Percentiles rank a stretch among this genome's conserved stretches.
These are phyloP conservation scores for Epistrophella euchroma DNA, from an alignment of 2,888 invertebrate genomes.

Conservation along the genomic window DNA sequence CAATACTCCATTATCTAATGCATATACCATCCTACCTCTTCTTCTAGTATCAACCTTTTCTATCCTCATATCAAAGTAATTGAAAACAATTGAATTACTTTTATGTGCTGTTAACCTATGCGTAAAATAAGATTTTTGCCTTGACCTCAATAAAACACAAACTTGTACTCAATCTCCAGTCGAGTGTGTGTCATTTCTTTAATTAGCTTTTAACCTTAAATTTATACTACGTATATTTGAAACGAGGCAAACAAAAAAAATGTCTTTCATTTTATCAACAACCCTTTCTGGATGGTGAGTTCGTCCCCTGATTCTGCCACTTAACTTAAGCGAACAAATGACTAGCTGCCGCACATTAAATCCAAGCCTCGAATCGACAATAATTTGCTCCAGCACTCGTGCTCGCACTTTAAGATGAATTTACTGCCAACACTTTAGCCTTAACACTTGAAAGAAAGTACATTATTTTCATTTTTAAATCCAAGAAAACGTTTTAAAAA, in stretches of 20 bases:
- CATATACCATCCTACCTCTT: background rate
- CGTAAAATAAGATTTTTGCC: constrained; percentile 51
- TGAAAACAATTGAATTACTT: constrained; percentile 41
- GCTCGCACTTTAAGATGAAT: constrained; percentile 37
- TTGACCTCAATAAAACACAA: constrained; percentile 58
- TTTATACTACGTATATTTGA: background rate
- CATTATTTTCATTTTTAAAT: constrained; percentile 61
- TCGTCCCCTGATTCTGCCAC: background rate
- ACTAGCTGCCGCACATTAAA: constrained; percentile 9
- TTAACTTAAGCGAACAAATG: constrained; percentile 29
- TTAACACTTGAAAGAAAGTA: constrained; percentile 60
- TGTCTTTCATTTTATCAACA: constrained; percentile 18
- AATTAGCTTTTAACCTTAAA: constrained; percentile 41
- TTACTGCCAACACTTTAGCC: constrained; percentile 56
- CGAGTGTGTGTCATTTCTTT: constrained; percentile 38
- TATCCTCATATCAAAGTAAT: constrained; percentile 1
- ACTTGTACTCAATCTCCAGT: constrained; percentile 18
- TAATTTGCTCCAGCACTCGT: constrained; percentile 7
- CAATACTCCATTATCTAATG: background rate
- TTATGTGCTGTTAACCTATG: constrained; percentile 20
- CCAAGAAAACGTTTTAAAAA: constrained; percentile 17
- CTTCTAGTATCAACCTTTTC: background rate
- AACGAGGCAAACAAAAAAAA: background rate
- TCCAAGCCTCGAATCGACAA: background rate
- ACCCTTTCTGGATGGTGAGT: background rate